Percentiles rank a stretch among this genome's conserved stretches.
Conservation (phyloP, 2,888 invertebrate genomes). For the Andrena camellia region DNA sequence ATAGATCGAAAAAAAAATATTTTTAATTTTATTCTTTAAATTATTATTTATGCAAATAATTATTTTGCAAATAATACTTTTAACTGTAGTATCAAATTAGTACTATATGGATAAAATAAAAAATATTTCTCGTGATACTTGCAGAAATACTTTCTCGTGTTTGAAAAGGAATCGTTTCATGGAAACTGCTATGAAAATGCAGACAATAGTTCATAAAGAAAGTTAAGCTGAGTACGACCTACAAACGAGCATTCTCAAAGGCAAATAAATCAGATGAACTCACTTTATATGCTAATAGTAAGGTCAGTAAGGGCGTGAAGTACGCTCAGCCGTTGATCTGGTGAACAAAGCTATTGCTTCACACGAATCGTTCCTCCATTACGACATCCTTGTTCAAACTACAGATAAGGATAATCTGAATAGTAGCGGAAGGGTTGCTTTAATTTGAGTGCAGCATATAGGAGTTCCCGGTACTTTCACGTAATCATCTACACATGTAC, state of each 20-base stretch:
- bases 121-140: background rate
- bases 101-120: background rate
- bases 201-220: background rate
- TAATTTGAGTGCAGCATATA: background rate
- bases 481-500: no score
- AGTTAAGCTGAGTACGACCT: slow-evolving; percentile 36
- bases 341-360: slow-evolving; percentile 73
- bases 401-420: slow-evolving; percentile 61
- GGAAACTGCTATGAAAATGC: background rate
- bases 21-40: no score
- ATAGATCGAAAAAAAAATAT: no score
- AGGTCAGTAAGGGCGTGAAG: slow-evolving; percentile 76
- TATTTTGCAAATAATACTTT: no score
- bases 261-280: slow-evolving; percentile 79
- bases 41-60: no score
- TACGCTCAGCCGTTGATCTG: slow-evolving; percentile 81
- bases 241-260: slow-evolving; percentile 69
- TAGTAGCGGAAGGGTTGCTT: slow-evolving; percentile 28
- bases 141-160: background rate
- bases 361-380: slow-evolving; percentile 49
- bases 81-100: no score
- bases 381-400: slow-evolving; percentile 51
- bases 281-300: slow-evolving; percentile 82
- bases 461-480: no score
- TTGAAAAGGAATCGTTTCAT: background rate